Evolutionary conservation across 2,888 invertebrate genomes (phyloP).

Genomic region (Unio delphinus): DNA sequence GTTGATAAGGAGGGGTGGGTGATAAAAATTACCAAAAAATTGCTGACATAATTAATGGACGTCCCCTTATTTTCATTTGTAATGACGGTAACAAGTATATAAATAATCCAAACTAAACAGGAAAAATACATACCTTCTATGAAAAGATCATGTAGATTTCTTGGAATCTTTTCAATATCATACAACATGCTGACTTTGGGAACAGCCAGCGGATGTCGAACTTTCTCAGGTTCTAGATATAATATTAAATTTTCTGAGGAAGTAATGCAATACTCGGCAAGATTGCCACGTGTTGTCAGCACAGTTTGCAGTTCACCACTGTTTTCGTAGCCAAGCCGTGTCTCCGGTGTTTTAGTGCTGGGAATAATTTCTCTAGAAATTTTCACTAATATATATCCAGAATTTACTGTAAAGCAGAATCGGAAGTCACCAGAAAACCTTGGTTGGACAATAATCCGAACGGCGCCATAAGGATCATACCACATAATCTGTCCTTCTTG

Average conservation of each 20-base stretch:
- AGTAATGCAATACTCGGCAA: slow-evolving; percentile 43
- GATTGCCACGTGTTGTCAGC: slow-evolving; percentile 27
- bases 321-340: slow-evolving; percentile 12
- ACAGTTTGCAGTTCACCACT: slow-evolving; percentile 37
- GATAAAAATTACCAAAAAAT: too few relatives aligned
- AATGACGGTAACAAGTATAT: neutral
- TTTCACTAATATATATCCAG: slow-evolving; percentile 36
- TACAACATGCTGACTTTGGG: slow-evolving; percentile 42
- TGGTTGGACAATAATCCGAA: slow-evolving; percentile 44
- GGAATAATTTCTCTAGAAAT: slow-evolving; percentile 44
- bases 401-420: slow-evolving; percentile 40
- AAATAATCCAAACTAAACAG: neutral
- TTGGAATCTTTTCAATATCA: slow-evolving; percentile 29
- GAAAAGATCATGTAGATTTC: slow-evolving; percentile 18
- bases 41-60: too few relatives aligned
- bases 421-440: slow-evolving; percentile 24
- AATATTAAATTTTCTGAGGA: slow-evolving; percentile 34
- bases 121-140: slow-evolving; percentile 44
- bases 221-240: slow-evolving; percentile 49
- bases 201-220: slow-evolving; percentile 29
- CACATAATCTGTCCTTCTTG: slow-evolving; percentile 48
- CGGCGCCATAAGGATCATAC: slow-evolving; percentile 46
- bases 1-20: too few relatives aligned
- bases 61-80: neutral
- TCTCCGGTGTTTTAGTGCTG: slow-evolving; percentile 16